Percentiles rank a stretch among this genome's conserved stretches.
These are phyloP conservation scores for Oriolus oriolus DNA, from an alignment of 2,113 vertebrate species.

Conservation along the genomic window DNA sequence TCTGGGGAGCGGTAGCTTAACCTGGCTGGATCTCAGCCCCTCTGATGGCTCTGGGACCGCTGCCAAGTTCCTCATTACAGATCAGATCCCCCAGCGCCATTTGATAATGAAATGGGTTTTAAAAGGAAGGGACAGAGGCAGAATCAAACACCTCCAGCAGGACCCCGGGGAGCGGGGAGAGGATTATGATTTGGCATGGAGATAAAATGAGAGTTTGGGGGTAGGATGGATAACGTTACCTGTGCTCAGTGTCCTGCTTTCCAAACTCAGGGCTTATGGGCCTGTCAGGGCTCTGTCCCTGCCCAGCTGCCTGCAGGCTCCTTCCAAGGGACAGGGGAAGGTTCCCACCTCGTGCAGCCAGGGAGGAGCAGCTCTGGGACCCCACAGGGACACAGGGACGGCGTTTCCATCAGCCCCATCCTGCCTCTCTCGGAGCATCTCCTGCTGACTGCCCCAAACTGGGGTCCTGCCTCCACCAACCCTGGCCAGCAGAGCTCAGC, in stretches of 20 bases:
- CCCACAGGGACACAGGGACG: accelerated
- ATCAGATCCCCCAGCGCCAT: conserved; percentile 36
- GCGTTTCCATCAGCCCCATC: accelerated
- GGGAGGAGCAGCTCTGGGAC: neutral
- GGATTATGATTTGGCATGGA: neutral
- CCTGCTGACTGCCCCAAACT: accelerated
- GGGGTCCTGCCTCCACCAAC: neutral
- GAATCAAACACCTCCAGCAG: conserved; percentile 35
- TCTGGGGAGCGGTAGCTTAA: conserved; percentile 37
- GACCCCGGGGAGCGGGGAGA: conserved; percentile 30
- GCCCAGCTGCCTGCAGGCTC: neutral
- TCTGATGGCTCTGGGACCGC: conserved; percentile 58
- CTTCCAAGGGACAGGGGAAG: neutral
- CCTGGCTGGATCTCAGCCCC: conserved; percentile 35
- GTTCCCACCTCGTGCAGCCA: accelerated
- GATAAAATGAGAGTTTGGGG: conserved; percentile 13
- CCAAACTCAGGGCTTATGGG: neutral
- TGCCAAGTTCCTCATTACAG: conserved; percentile 66
- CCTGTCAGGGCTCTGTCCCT: neutral
- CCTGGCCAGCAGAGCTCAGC: neutral
- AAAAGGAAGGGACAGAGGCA: conserved; percentile 30
- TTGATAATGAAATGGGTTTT: conserved; percentile 63
- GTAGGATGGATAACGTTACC: neutral
- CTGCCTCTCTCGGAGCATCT: accelerated
- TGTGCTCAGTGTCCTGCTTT: neutral